phyloP scores from a whole-genome alignment of 2,888 invertebrate species.

The Steinernema hermaphroditum region DNA sequence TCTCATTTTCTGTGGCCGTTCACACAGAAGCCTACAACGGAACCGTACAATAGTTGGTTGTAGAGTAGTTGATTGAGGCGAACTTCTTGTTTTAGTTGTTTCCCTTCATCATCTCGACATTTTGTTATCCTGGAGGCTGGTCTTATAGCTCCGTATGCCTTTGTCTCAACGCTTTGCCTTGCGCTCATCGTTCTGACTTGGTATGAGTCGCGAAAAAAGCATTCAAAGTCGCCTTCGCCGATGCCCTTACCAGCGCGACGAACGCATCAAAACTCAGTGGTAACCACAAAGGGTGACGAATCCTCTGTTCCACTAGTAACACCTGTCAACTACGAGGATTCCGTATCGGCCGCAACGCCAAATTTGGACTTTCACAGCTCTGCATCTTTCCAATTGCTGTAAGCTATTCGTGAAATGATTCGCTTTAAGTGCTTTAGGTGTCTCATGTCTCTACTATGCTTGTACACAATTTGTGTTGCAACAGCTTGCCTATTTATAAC shows the following conservation, averaged over 20 bases:
- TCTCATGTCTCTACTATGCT: neutral
- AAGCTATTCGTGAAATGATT: neutral
- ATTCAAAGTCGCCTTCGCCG: neutral
- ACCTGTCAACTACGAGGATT: neutral
- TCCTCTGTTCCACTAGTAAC: slow-evolving; percentile 3
- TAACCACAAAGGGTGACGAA: slow-evolving; percentile 5
- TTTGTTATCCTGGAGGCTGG: neutral
- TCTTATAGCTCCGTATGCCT: neutral
- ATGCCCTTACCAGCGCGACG: neutral
- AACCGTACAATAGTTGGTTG: slow-evolving; percentile 2
- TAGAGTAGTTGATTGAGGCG: too few species aligned
- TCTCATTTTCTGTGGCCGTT: slow-evolving; percentile 13
- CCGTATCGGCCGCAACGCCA: neutral
- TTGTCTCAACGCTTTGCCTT: neutral
- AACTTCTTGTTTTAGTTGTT: slow-evolving; percentile 15
- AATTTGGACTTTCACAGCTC: neutral
- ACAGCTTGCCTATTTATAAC: neutral
- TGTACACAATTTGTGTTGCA: neutral
- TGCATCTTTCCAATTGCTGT: slow-evolving; percentile 2
- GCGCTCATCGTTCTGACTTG: neutral
- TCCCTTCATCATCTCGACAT: neutral
- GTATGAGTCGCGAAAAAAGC: neutral
- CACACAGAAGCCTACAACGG: neutral
- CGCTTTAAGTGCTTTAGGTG: neutral
- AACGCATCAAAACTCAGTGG: neutral